phyloP scores from a whole-genome alignment of 1,140 invertebrate species.

The Magallana ariakensis region DNA sequence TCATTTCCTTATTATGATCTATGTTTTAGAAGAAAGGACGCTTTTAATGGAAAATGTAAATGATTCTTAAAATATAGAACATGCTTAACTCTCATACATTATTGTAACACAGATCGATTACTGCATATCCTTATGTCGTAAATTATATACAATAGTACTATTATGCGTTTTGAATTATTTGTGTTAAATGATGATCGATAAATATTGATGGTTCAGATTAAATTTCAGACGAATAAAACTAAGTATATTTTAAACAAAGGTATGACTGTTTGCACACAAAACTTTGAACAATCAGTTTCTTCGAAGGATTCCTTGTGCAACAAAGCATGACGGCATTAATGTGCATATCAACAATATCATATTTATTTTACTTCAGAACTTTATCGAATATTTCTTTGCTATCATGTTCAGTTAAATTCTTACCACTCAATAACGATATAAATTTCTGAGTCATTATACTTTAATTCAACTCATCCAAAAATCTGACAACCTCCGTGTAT shows the following conservation, averaged over 20 bases:
- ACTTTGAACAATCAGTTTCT: too few relatives aligned
- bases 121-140: neutral
- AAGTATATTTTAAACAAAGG: too few relatives aligned
- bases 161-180: neutral
- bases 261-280: too few relatives aligned
- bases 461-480: neutral
- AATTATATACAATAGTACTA: neutral
- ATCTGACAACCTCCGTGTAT: neutral
- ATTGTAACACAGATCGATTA: neutral
- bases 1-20: too few relatives aligned
- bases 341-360: too few relatives aligned
- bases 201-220: constrained; percentile 11
- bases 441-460: constrained; percentile 12
- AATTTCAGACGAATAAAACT: neutral
- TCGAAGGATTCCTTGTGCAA: too few relatives aligned
- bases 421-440: neutral
- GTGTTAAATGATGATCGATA: neutral
- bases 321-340: too few relatives aligned
- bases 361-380: too few relatives aligned
- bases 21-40: too few relatives aligned
- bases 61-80: neutral
- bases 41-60: neutral
- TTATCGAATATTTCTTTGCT: too few relatives aligned
- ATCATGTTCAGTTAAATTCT: too few relatives aligned
- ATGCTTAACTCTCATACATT: neutral